Evolutionary conservation across 2,797 vertebrate species (phyloP), one percentile per base, ranked within the genome.

Genomic region (Phyllotis vaccarum): DNA sequence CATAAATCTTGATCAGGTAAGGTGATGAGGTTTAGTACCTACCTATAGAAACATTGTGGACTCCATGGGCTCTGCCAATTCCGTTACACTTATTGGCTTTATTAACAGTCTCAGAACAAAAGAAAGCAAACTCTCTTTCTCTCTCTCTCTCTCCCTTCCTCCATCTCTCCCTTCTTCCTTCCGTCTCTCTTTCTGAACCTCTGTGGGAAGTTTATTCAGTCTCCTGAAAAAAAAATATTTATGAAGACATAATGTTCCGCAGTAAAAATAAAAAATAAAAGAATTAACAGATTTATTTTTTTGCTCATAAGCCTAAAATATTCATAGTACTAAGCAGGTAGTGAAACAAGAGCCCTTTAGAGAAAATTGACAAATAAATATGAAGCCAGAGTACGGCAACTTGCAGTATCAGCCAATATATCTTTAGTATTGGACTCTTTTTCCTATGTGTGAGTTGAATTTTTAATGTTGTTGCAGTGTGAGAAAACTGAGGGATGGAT

Each of bases 181-280:
- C 0, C 29, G 7, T n/a, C 16, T n/a, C 40, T 22, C 49, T 52
- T 3, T n/a, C 9, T 62, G 12, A 49, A n/a, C 27, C 46, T 90
- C 22, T 91, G 21, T 76, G 82, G n/a, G 72, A 54, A 88, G 29
- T 43, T 83, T 37, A 40, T 40, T 89, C 60, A 79, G 7, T 27
- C 40, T 79, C 70, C 62, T 66, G 8, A 78, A 96, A 91, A 91
- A 86, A 91, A 82, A 89, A 91, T 75, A 72, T 76, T 89, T 34
- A 76, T 19, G 76, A 91, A 74, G 86, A 21, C 76, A 31, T 46
- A 74, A 58, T 88, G 49, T 60, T 24, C 83, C 81, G 54, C 2
- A 89, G 60, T 94, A 79, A 93, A 74, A 94, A 49, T 29, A 6
- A 29, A 74, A 17, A 79, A 24, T 31, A 5, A 29, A 74, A 17